Evolutionary conservation across 2,113 vertebrate genomes (phyloP), one percentile per base, ranked within the genome.

Genomic region (Carettochelys insculpta): DNA sequence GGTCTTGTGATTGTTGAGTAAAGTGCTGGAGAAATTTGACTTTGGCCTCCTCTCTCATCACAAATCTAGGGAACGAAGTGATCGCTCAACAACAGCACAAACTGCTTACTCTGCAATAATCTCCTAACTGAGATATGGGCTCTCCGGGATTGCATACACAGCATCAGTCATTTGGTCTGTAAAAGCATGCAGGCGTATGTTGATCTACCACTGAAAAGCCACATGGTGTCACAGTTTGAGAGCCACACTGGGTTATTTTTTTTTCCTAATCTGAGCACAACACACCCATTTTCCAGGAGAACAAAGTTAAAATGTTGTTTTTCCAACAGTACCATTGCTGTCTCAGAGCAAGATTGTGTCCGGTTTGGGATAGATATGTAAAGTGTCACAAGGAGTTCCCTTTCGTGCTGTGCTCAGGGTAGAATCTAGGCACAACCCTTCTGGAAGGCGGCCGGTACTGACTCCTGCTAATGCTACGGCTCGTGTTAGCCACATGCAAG

Each of bases 11-110:
- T 77, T 88, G 71, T 80, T 80, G 76, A 86, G 80, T 27, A 4
- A 54, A 79, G 17, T 3, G 1, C 82, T 81, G 88, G 24, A 87
- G 48, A 43, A 94, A 77, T 94, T 83, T 90, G 20, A 9, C 77
- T 84, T 82, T 91, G 80, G 38, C 34, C 24, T 86, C 34, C 53
- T 61, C 51, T 82, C 53, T 82, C 78, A 34, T 73, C 90, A 76
- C 45, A 53, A 47, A 47, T 81, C 11, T 43, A 11, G 17, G 56
- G 20, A 86, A 6, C 0, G 2, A 27, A 52, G 3, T 85, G 82
- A 48, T 90, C 1, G 1, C 56, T 81, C 24, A 10, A 29, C 25
- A 29, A 58, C 25, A 85, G 89, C 61, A 77, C 76, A 73, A 73
- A 45, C 24, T 51, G 19, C 11, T 92, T 1, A 2, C n/a, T 12